Evolutionary conservation across 1,140 invertebrate genomes (phyloP).

Genomic region (Venustaconcha ellipsiformis): DNA sequence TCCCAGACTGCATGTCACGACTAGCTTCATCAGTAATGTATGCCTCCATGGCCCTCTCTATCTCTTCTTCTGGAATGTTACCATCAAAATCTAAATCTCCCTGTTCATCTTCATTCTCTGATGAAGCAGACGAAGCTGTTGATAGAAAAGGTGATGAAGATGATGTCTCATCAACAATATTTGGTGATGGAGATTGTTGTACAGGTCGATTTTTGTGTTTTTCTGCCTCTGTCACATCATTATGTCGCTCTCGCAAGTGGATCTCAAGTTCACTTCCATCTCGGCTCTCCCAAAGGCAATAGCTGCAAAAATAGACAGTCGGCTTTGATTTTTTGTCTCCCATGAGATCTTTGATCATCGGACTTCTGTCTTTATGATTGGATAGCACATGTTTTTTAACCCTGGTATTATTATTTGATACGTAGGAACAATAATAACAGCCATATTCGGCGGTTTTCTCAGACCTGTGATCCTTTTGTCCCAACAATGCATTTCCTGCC

Average conservation of each 20-base stretch:
- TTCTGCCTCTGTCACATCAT: background rate
- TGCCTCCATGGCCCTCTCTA: slow-evolving; percentile 34
- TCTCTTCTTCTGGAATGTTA: slow-evolving; percentile 30
- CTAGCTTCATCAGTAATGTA: slow-evolving; percentile 39
- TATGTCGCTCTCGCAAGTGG: slow-evolving; percentile 40
- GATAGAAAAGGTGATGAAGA: slow-evolving; percentile 4
- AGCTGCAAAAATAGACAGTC: slow-evolving; percentile 43
- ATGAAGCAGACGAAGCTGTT: background rate
- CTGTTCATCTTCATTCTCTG: slow-evolving; percentile 13
- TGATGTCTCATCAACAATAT: slow-evolving; percentile 2
- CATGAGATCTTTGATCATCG: slow-evolving; percentile 36
- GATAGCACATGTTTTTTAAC: slow-evolving; percentile 46
- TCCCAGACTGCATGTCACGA: slow-evolving; percentile 4
- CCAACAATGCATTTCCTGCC: slow-evolving; percentile 17
- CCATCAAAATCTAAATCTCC: slow-evolving; percentile 28
- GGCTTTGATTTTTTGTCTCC: slow-evolving; percentile 30
- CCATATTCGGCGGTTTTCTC: slow-evolving; percentile 40
- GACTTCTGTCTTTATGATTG: slow-evolving; percentile 31
- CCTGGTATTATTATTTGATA: slow-evolving; percentile 43
- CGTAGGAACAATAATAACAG: slow-evolving; percentile 39
- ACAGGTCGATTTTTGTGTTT: background rate
- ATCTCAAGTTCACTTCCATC: slow-evolving; percentile 30
- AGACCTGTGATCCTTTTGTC: slow-evolving; percentile 22
- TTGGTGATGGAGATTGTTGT: background rate
- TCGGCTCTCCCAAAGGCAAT: slow-evolving; percentile 44